Base-by-base conservation (phyloP, 2,113 vertebrate genomes). In the Collichthys lucidus region DNA sequence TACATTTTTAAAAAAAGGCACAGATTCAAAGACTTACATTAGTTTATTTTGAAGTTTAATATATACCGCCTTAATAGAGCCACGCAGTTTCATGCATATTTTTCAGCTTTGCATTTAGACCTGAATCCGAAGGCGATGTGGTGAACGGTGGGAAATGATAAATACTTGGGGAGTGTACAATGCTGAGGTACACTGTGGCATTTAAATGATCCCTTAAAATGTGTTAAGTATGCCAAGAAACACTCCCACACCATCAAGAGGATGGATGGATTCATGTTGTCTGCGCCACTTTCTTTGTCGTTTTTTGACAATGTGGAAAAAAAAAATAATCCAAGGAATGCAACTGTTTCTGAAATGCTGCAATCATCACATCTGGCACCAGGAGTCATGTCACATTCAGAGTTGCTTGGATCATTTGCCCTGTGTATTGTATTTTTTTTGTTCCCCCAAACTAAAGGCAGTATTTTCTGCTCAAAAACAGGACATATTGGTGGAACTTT, bases 121-220 rank as follows among this genome's bases (percentile, higher is more conserved):
- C 5, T 3, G 4, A 40, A 31, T 82, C 29, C 52, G 24, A 50
- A 31, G 44, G 5, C 22, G 29, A 16, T 68, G 46, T 31, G 31
- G 7, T n/a, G 16, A 14, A 11, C 55, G 57, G 50, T 47, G 24
- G 11, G 20, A 69, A 49, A 22, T 70, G 53, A 57, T 56, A 57
- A 42, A 55, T 15, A 59, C 31, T 61, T 74, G 68, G 44, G 40
- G 49, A 20, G 40, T 77, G 26, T 42, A 55, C 31, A 57, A 65
- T 15, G 59, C 26, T 40, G 53, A 60, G 10, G 60, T 47, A 55
- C 47, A 57, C 44, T 66, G 55, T 50, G 60, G 71, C 40, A 69
- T 63, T 79, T 20, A 64, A 61, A 24, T 69, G 40, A 74, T 29
- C 26, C 26, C 57, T 57, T 56, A 47, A 42, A 44, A 49, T 56